Base-by-base conservation (phyloP, 2,888 invertebrate genomes). In the Caenorhabditis sp. region DNA sequence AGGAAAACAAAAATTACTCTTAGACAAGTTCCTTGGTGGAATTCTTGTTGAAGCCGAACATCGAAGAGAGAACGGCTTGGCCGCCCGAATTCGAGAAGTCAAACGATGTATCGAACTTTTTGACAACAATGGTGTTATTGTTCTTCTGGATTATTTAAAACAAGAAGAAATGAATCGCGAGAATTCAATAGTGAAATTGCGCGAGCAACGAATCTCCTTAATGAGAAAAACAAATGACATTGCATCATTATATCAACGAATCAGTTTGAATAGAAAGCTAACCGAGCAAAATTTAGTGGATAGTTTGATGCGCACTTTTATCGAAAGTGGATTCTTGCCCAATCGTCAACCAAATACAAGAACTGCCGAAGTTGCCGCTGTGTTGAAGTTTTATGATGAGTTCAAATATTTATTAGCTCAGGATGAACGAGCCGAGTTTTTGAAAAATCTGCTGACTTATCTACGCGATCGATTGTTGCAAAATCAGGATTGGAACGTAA, bases 21-120 rank as follows among this genome's bases (percentile, higher is more conserved):
- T 80, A 10, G 52, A 58, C 14, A 20, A 50, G 1, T 73, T 93
- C 1, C 49, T 82, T n/a, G 70, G 72, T 36, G 72, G 67, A 17
- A 56, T 79, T 25, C 60, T 79, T 12, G 77, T 77, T 1, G 78
- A 79, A 61, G 73, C 75, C 0, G 73, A 78, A 14, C 72, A 77
- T 49, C 23, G 93, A 93, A 1, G 92, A 93, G 85, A 91, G 93
- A 12, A 92, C 93, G 61, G 94, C 1, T 65, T 72, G 4, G 71
- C 77, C 3, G 74, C 80, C 17, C 80, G 77, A 25, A 27, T 78
- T 0, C 59, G 78, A 38, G 80, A 95, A 89, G 93, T 94, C 1
- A 90, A 94, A 67, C 91, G 94, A 36, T 94, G 93, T 84, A 91
- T 94, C 43, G 91, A 91, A 66, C 89, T 92, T 60, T 91, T 94